Base-by-base conservation (phyloP, 2,888 invertebrate genomes). In the Vesta saturnalis region DNA sequence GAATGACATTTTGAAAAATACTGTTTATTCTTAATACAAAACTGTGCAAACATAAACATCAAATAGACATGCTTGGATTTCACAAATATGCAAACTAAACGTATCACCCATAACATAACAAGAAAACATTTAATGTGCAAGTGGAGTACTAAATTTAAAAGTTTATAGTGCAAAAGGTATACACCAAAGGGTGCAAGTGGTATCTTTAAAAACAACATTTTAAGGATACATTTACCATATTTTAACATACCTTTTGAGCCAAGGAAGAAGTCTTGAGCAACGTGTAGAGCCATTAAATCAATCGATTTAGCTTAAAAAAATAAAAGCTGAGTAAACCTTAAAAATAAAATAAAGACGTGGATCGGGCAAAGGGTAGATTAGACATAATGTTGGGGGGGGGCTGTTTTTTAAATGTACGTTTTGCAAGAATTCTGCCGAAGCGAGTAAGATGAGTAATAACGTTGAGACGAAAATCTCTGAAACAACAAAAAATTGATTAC, bases 391-490 rank as follows among this genome's bases (percentile, higher is more conserved):
- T 77, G 70, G 82, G 81, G 79, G 80, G 80, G 81, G 82, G 83
- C 83, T 78, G 83, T 81, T 76, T 84, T 90, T 90, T 93, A 93
- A 88, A 93, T 93, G 87, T 90, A 93, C 82, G 92, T 92, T 86
- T 93, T 93, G 86, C 92, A 92, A 85, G 93, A 92, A 84, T 92
- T 92, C 85, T 93, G 92, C 80, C 92, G 89, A 80, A 93, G 88
- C 83, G 92, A 92, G 83, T 92, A 92, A 82, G 92, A 91, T 78
- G 93, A 92, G 87, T 92, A 92, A 89, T 92, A 93, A 77, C 92
- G 90, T 80, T 89, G 86, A 77, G 92, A 92, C 80, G 92, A 90
- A 85, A 92, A 92, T 88, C 89, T 89, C 90, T 93, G 92, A 81
- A 91, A 90, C 85, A 86, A 80, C 83, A 70, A 64, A 61, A 63